Base-by-base conservation (phyloP, 2,113 vertebrate species). In the Callipepla squamata region DNA sequence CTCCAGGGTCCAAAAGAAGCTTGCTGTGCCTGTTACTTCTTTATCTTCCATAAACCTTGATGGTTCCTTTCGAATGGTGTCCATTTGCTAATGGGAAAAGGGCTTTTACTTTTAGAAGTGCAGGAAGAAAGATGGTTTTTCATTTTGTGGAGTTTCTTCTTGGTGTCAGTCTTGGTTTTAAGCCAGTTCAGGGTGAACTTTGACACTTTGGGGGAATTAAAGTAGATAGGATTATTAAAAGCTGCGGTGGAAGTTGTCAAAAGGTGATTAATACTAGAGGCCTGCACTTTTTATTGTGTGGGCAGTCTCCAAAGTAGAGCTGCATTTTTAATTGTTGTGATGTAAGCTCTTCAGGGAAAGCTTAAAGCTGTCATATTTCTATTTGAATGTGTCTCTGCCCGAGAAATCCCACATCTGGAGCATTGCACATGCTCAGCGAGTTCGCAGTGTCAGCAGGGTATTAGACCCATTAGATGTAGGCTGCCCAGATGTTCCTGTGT, bases 261-360 rank as follows among this genome's bases (percentile, higher is more conserved):
- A 70, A 82, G 42, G 45, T 89, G 78, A 91, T 93, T 87, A 88
- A 85, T 92, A 30, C 45, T 40, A 14, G 58, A n/a, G 68, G n/a
- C 38, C n/a, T 2, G 20, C 9, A 20, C 38, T 65, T 23, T 47
- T 9, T 15, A 3, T 34, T 38, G 14, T 6, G 6, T 80, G 82
- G 75, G 32, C 40, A 15, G 53, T 65, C 22, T 92, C 75, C 58
- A 82, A 2, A 2, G 1, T 34, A 11, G 82, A 85, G 38, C 79
- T 68, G 28, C 9, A 0, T 51, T 87, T 21, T 78, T 74, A 69
- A 34, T 42, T 67, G 45, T 59, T 67, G 45, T 59, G 62, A 5
- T 61, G n/a, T 72, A 61, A 25, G 42, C 38, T 38, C 34, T 19
- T 18, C 4, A 42, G 57, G 51, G 81, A 85, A 13, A 79, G 62